Base-by-base conservation (phyloP, 1,140 invertebrate genomes). In the Drosophila quadrilineata region DNA sequence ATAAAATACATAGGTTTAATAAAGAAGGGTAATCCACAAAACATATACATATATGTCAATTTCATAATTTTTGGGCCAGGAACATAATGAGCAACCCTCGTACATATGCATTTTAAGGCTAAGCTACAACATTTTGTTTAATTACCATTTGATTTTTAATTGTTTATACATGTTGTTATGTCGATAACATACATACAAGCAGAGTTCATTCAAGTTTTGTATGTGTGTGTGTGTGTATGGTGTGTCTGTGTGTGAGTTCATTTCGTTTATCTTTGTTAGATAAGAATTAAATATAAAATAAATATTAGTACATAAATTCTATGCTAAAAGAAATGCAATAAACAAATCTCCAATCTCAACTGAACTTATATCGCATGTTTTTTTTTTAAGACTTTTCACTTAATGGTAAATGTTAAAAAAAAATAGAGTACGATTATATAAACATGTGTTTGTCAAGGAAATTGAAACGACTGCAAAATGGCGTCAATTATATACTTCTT, bases 241-340 rank as follows among this genome's bases (percentile, higher is more conserved):
- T 24, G 29, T 41, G 43, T 41, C 6, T 16, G 3, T 17, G 43
- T 16, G 29, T 48, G 9, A 35, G 28, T 35, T 72, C 59, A 65
- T 33, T 29, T 12, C n/a, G 26, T 45, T 35, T 45, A 17, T 73
- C 26, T 56, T 56, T 71, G 71, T 68, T 80, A 79, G 43, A 17
- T 70, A 66, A 62, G 41, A 33, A 71, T 85, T 85, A 85, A 85
- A 74, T 58, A 41, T 56, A 68, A 62, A 82, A 82, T 82, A 82
- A 82, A 82, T 82, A 82, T 82, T 82, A 82, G 77, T 82, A 79
- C 28, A 46, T 68, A 68, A 63, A 26, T 54, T 48, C 53, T 38
- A 53, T 31, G 50, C 49, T 63, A 85, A 73, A 71, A 68, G 79
- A 82, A 85, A 80, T 80, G 76, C 77, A 76, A 80, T 72, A 45